phyloP scores from a whole-genome alignment of 2,797 vertebrate species.

The Paramormyrops hopkinsi region DNA sequence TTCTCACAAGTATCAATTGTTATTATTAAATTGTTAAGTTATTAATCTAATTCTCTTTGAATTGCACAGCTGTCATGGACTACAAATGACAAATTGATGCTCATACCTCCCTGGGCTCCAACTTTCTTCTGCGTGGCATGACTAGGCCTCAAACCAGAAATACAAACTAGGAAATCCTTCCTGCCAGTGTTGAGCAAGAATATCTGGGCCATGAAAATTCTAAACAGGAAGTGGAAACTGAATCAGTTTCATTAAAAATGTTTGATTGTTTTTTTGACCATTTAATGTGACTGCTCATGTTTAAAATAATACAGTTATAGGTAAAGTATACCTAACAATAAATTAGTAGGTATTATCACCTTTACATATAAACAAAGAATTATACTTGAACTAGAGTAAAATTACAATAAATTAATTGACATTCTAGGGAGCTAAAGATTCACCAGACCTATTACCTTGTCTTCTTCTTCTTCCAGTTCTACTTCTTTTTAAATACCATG shows the following conservation, averaged over 20 bases:
- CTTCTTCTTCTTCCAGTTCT: not conserved
- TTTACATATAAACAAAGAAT: not conserved
- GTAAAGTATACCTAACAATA: not conserved
- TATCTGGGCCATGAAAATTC: not conserved
- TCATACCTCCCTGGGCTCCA: not conserved
- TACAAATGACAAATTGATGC: not conserved
- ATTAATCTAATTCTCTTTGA: not conserved
- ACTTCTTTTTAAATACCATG: not conserved
- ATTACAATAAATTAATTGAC: not conserved
- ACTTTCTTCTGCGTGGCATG: not conserved
- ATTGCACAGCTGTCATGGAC: not conserved
- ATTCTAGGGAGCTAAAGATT: not conserved
- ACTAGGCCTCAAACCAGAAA: not conserved
- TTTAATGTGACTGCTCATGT: not conserved
- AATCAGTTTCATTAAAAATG: not conserved
- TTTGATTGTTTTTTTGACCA: not conserved
- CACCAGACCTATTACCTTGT: not conserved
- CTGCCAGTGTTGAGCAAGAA: not conserved
- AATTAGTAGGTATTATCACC: not conserved
- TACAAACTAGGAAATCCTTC: not conserved
- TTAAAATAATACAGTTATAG: not conserved
- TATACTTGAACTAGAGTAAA: not conserved
- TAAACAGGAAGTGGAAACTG: not conserved
- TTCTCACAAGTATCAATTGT: not conserved
- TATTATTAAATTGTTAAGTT: not conserved